These are phyloP conservation scores for Zaprionus davidi DNA, from an alignment of 1,140 invertebrate genomes.

Conservation along the genomic window DNA sequence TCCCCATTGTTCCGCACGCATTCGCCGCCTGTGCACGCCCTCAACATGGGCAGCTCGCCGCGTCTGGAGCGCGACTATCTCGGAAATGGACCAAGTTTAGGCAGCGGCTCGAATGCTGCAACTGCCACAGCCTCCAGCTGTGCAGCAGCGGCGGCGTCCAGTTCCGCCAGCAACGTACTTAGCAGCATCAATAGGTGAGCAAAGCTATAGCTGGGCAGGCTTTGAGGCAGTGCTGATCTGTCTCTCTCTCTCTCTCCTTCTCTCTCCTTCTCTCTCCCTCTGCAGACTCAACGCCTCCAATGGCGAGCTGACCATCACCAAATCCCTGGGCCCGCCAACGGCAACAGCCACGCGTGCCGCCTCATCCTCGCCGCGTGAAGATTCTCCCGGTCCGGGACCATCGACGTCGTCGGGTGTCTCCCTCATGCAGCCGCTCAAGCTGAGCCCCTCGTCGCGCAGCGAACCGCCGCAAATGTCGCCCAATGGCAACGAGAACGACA, in stretches of 20 bases:
- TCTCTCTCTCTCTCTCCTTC: not conserved
- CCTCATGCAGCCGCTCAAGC: constrained; percentile 76
- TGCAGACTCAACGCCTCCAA: constrained; percentile 89
- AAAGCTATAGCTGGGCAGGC: not conserved
- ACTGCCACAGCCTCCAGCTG: constrained; percentile 38
- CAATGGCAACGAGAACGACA: constrained; percentile 86
- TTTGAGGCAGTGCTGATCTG: not conserved
- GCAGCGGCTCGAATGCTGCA: constrained; percentile 32
- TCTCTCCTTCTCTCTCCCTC: not conserved
- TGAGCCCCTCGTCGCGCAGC: constrained; percentile 70
- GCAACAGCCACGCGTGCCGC: constrained; percentile 86
- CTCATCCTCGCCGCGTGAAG: constrained; percentile 85
- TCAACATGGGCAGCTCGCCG: constrained; percentile 70
- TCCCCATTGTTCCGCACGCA: constrained; percentile 78
- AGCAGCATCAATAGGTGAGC: constrained; percentile 85
- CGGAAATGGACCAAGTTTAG: constrained; percentile 66
- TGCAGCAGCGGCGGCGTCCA: constrained; percentile 49
- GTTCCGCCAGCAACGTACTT: constrained; percentile 82
- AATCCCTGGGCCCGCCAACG: constrained; percentile 87
- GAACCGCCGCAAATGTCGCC: constrained; percentile 84
- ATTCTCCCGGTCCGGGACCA: constrained; percentile 71
- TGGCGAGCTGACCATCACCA: constrained; percentile 92
- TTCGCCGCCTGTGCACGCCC: constrained; percentile 67
- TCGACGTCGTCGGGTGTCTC: constrained; percentile 65
- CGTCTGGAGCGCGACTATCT: constrained; percentile 75